Percentiles rank a stretch among this genome's conserved stretches.
phyloP scores from a whole-genome alignment of 2,113 vertebrate species.

The Tyrannus savana region DNA sequence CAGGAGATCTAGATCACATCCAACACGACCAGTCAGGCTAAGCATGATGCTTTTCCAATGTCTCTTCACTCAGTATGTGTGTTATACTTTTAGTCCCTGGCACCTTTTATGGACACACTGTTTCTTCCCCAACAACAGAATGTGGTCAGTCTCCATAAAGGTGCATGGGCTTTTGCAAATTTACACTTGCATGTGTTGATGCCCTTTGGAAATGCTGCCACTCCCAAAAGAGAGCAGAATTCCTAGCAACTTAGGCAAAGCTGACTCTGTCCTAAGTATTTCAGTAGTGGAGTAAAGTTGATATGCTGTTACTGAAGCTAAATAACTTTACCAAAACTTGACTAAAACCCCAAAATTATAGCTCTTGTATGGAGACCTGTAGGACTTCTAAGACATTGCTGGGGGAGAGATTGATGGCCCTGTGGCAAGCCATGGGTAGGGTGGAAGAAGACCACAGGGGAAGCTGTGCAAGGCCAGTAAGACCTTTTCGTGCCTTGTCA shows the following conservation, averaged over 20 bases:
- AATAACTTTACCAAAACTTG: background rate
- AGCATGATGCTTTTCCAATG: background rate
- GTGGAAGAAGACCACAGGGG: fast-evolving
- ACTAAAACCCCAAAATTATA: background rate
- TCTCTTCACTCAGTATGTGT: background rate
- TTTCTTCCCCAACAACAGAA: background rate
- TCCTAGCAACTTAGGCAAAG: background rate
- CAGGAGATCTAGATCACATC: background rate
- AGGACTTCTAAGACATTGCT: fast-evolving
- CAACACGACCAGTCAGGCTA: background rate
- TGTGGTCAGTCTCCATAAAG: background rate
- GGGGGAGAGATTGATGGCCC: background rate
- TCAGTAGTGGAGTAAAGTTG: background rate
- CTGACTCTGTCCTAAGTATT: background rate
- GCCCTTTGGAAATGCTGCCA: background rate
- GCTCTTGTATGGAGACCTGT: background rate
- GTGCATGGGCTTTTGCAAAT: background rate
- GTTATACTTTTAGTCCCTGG: background rate
- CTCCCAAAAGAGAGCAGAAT: background rate
- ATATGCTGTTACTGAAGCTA: background rate
- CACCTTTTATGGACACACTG: background rate
- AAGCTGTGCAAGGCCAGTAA: background rate
- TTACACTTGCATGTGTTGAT: background rate
- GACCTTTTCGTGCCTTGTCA: background rate
- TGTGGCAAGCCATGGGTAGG: fast-evolving